Base-by-base conservation (phyloP, 2,797 vertebrate species). In the Eulemur coronatus region DNA sequence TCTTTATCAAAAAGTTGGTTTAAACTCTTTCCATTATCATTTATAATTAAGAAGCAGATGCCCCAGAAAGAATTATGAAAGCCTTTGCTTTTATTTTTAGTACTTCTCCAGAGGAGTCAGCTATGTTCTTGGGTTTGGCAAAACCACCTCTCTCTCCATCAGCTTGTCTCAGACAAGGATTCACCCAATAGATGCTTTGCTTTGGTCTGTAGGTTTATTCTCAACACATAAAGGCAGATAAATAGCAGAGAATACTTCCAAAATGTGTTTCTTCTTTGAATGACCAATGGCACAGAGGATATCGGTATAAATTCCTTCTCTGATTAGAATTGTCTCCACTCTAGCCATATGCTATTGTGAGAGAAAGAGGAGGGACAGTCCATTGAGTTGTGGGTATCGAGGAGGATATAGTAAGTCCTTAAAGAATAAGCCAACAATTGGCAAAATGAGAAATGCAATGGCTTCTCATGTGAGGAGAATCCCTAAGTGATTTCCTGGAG, bases 1-100 rank as follows among this genome's bases (percentile, higher is more conserved):
- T 33, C 46, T 96, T 95, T 96, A 90, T 93, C 82, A 93, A 91
- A 96, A 93, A 92, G 26, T 78, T 92, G n/a, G 26, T 43, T 96
- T 95, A 96, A 97, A 88, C 35, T 91, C 70, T 90, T 73, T 67
- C 52, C 24, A 57, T 92, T 89, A 73, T 91, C 75, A 52, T 78
- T 81, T 70, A 43, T 48, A 96, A 96, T 96, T 91, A 91, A 86
- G 52, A 92, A 33, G 63, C 28, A 70, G 46, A 82, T 92, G 33
- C 48, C 59, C 14, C 13, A 48, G 87, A 91, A 95, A 93, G 67
- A 94, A 96, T 89, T 57, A 91, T 35, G n/a, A 81, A 30, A 92
- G 18, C 1, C 59, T 52, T 17, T 67, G 55, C 50, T 88, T 96
- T 89, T 89, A 57, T 87, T 93, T 85, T 89, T 79, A 79, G 70